phyloP scores from a whole-genome alignment of 2,797 vertebrate species.

The Rhinoraja longicauda region DNA sequence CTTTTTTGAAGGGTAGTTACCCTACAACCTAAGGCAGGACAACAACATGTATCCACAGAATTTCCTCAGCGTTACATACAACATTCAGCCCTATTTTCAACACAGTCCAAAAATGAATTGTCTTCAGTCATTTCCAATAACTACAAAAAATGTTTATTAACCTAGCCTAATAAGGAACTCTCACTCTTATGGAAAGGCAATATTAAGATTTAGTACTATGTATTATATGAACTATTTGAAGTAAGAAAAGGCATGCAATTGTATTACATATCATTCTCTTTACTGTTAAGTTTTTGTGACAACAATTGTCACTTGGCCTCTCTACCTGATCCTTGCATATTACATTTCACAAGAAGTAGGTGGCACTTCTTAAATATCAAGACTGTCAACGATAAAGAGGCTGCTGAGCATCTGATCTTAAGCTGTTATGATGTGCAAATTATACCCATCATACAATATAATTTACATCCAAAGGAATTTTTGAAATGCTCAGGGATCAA shows the following conservation, averaged over 20 bases:
- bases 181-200: neutral
- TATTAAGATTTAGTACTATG: neutral
- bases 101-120: neutral
- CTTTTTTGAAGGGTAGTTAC: neutral
- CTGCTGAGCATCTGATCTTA: neutral
- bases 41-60: neutral
- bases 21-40: neutral
- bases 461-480: neutral
- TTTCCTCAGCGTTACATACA: neutral
- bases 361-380: neutral
- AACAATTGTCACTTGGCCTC: neutral
- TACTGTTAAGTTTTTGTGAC: neutral
- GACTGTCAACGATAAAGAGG: neutral
- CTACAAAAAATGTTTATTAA: neutral
- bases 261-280: neutral
- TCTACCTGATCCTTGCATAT: neutral
- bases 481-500: constrained; percentile 13
- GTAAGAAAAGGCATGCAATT: neutral
- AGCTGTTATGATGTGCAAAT: neutral
- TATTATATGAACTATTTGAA: neutral
- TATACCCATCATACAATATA: neutral
- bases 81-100: neutral
- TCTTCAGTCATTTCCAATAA: neutral
- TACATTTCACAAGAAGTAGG: constrained; percentile 20
- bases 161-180: neutral